A percentile compares a stretch with the other conserved stretches of the same genome.
These are phyloP conservation scores for Glaucidium brasilianum DNA, from an alignment of 2,113 vertebrate species.

Conservation along the genomic window DNA sequence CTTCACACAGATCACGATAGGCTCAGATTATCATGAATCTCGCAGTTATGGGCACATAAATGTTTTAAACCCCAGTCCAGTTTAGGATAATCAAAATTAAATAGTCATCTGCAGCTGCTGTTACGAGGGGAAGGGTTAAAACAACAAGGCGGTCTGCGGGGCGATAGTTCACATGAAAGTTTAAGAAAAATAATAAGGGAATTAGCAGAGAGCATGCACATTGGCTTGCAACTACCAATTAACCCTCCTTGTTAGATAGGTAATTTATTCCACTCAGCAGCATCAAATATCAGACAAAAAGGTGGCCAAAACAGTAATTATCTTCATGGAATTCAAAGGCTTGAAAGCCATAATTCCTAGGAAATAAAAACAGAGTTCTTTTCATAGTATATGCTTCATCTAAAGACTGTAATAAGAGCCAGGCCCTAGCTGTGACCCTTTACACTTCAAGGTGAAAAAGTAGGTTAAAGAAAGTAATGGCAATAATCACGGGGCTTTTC, in stretches of 20 bases:
- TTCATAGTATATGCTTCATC: constrained; percentile 70
- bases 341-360: constrained; percentile 75
- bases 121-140: constrained; percentile 51
- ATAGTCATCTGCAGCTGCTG: neutral
- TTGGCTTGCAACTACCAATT: constrained; percentile 73
- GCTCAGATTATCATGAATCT: neutral
- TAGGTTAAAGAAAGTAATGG: constrained; percentile 72
- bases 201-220: constrained; percentile 29
- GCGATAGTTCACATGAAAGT: constrained; percentile 39
- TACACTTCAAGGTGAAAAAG: constrained; percentile 75
- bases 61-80: neutral
- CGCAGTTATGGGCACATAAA: neutral
- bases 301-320: constrained; percentile 76
- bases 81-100: neutral
- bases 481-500: constrained; percentile 81
- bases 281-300: constrained; percentile 74
- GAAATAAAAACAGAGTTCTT: constrained; percentile 80
- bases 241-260: constrained; percentile 71
- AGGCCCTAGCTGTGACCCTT: constrained; percentile 76
- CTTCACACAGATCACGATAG: neutral
- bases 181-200: constrained; percentile 64
- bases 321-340: constrained; percentile 67
- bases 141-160: constrained; percentile 36
- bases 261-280: constrained; percentile 74
- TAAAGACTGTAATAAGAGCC: constrained; percentile 78